Percentiles rank a stretch among this genome's conserved stretches.
Conservation (phyloP, 2,888 invertebrate genomes). For the Amblyjoppa fuscipennis region DNA sequence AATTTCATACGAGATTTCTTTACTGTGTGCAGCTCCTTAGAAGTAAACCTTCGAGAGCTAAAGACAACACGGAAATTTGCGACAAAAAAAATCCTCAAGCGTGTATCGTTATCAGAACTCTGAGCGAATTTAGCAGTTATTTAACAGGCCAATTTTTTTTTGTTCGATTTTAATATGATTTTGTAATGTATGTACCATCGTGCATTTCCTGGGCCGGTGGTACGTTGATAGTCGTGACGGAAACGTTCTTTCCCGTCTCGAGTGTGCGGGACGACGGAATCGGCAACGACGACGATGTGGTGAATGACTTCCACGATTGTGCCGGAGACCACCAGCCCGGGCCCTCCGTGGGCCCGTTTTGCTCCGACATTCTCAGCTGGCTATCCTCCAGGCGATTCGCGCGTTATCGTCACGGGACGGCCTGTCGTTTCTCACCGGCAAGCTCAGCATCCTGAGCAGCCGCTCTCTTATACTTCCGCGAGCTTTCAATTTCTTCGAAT, state of each 20-base stretch:
- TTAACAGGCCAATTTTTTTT: not conserved
- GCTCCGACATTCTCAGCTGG: constrained; percentile 84
- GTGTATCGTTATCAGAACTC: not conserved
- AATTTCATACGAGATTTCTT: no score
- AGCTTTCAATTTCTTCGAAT: constrained; percentile 27
- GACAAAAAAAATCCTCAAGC: not conserved
- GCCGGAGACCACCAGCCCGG: constrained; percentile 82
- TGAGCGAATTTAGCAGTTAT: not conserved
- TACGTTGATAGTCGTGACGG: constrained; percentile 93
- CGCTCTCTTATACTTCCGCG: constrained; percentile 19
- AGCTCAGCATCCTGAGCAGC: constrained; percentile 82
- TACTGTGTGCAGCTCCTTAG: no score
- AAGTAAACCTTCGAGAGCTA: no score
- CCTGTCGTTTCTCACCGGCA: constrained; percentile 70
- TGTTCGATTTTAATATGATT: not conserved
- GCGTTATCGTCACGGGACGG: constrained; percentile 72
- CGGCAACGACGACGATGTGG: constrained; percentile 83
- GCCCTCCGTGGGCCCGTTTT: constrained; percentile 83
- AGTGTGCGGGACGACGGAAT: constrained; percentile 83
- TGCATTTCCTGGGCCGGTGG: constrained; percentile 87
- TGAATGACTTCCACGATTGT: constrained; percentile 79
- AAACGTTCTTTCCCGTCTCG: constrained; percentile 88
- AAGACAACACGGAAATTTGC: no score
- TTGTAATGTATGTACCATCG: constrained; percentile 83
- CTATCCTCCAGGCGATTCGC: constrained; percentile 72